phyloP scores from a whole-genome alignment of 2,113 vertebrate species.

The Budorcas taxicolor region DNA sequence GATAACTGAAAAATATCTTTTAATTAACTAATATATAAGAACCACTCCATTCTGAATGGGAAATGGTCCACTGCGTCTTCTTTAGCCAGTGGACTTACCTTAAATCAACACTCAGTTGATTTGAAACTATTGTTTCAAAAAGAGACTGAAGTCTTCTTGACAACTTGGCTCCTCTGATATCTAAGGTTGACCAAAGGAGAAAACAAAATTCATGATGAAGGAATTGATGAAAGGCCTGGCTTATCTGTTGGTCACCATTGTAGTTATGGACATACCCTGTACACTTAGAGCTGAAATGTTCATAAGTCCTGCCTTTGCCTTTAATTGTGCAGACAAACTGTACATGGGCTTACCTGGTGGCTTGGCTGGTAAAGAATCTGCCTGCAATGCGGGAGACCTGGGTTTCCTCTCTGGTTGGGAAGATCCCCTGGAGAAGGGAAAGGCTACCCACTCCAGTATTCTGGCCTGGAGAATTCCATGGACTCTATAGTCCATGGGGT shows the following conservation, averaged over 20 bases:
- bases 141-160: not conserved
- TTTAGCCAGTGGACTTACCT: not conserved
- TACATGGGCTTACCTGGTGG: not conserved
- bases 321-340: not conserved
- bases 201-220: not conserved
- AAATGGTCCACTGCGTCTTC: not conserved
- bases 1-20: not conserved
- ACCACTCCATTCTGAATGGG: not conserved
- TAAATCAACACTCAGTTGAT: not conserved
- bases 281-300: not conserved
- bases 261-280: not conserved
- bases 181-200: not conserved
- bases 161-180: not conserved
- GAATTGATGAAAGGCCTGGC: not conserved
- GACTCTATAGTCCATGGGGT: not conserved
- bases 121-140: not conserved
- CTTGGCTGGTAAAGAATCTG: not conserved
- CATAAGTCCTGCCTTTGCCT: not conserved
- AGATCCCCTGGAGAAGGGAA: not conserved
- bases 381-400: not conserved
- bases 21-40: not conserved
- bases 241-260: not conserved
- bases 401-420: not conserved
- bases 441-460: not conserved
- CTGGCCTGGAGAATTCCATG: not conserved